A percentile compares a stretch with the other conserved stretches of the same genome.
phyloP scores from a whole-genome alignment of 2,888 invertebrate genomes.

The Amitus sp. region DNA sequence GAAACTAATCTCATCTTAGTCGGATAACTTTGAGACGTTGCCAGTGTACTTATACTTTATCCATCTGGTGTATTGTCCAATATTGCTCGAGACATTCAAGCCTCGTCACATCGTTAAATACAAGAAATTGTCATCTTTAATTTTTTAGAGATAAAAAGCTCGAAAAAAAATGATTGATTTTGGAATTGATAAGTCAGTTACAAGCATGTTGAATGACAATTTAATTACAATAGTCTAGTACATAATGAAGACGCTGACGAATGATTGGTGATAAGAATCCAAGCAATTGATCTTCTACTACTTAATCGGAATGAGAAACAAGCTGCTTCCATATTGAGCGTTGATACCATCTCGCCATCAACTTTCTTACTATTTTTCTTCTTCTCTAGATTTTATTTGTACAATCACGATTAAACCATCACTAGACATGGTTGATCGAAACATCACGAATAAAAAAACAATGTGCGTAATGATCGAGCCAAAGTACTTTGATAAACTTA shows the following conservation, averaged over 20 bases:
- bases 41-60: slow-evolving; percentile 43
- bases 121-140: slow-evolving; percentile 1
- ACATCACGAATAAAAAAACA: not conserved
- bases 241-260: slow-evolving; percentile 22
- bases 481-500: too few species aligned
- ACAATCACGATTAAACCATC: slow-evolving; percentile 9
- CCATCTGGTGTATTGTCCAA: slow-evolving; percentile 25
- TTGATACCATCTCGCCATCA: slow-evolving; percentile 26
- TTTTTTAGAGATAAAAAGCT: too few species aligned
- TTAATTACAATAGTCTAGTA: slow-evolving; percentile 28
- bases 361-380: slow-evolving; percentile 6
- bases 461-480: not conserved
- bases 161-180: too few species aligned
- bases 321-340: slow-evolving; percentile 19
- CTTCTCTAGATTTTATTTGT: slow-evolving; percentile 15
- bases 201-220: slow-evolving; percentile 32
- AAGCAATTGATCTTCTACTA: slow-evolving; percentile 25
- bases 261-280: slow-evolving; percentile 25
- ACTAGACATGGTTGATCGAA: too few species aligned
- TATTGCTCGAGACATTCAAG: slow-evolving; percentile 16
- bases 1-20: slow-evolving; percentile 58
- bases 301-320: slow-evolving; percentile 30
- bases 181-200: slow-evolving; percentile 17
- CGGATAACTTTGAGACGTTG: slow-evolving; percentile 52
- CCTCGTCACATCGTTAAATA: slow-evolving; percentile 10